These are phyloP conservation scores for Crioceris asparagi DNA, from an alignment of 2,888 invertebrate genomes.

Conservation along the genomic window DNA sequence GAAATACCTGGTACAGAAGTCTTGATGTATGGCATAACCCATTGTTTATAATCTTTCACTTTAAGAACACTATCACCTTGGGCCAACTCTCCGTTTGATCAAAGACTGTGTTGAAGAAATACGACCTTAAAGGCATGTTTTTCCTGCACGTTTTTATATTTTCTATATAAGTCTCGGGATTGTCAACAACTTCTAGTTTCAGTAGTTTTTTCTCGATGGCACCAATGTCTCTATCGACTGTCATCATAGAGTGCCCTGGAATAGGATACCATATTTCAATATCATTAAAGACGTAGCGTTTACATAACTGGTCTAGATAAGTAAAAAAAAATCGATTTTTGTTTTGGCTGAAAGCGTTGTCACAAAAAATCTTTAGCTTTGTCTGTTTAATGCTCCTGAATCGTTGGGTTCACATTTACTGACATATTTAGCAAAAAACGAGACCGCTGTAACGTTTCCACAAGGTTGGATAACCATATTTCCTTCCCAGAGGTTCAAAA, in stretches of 20 bases:
- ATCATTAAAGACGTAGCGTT: constrained; percentile 10
- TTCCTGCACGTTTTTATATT: constrained; percentile 7
- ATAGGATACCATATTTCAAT: constrained; percentile 16
- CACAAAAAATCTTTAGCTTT: constrained; percentile 6
- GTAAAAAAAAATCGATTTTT: constrained; percentile 9
- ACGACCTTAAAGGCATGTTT: constrained; percentile 7
- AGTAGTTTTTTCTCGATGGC: constrained; percentile 9
- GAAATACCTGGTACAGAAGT: constrained; percentile 6
- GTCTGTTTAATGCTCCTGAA: no score
- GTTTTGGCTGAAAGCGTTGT: constrained; percentile 8
- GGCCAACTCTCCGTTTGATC: constrained; percentile 9
- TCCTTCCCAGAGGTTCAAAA: no score
- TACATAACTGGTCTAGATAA: constrained; percentile 6
- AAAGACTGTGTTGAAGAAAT: constrained; percentile 9
- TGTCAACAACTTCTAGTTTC: constrained; percentile 7
- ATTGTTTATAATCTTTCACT: constrained; percentile 9
- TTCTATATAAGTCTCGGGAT: constrained; percentile 9
- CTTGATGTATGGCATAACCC: constrained; percentile 7
- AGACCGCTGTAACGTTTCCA: no score
- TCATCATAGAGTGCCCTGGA: constrained; percentile 23
- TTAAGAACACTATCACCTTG: constrained; percentile 7
- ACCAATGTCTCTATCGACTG: constrained; percentile 22
- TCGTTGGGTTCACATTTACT: no score
- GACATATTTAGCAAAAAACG: no score
- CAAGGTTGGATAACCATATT: no score